Base-by-base conservation (phyloP, 2,797 vertebrate species). In the Brachymystax lenok region DNA sequence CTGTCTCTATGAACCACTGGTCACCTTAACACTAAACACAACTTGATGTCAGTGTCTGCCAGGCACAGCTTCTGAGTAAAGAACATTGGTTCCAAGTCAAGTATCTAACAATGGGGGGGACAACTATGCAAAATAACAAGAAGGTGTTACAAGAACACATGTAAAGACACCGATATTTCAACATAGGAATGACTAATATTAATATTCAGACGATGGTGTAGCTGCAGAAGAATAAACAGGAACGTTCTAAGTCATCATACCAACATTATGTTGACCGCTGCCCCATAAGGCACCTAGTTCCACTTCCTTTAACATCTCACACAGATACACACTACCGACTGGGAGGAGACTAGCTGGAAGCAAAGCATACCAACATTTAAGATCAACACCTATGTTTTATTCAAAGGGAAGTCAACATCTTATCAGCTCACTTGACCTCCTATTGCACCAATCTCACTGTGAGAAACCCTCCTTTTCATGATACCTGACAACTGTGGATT, bases 301-400 rank as follows among this genome's bases (percentile, higher is more conserved):
- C 7, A 6, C 63, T 73, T 35, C 76, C 66, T 74, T 64, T 71
- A 66, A 82, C 73, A 68, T 68, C 79, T n/a, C 35, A 27, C 74
- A 21, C 68, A 78, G 21, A 73, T 54, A 74, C 75, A 80, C 52
- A 77, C 74, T 50, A 72, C 77, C 69, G 75, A 82, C 77, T 21
- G 79, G 74, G 33, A 6, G 54, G 66, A 79, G 8, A 76, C 71
- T 64, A 73, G 73, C 70, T 28, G 6, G 56, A 24, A 71, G 82
- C 24, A 30, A 50, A 14, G 51, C 82, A 79, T 5, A 21, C 46
- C 19, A 59, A 83, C 61, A 66, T 77, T 46, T 64, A 12, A 46
- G 12, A 46, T 46, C 10, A 46, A 64, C 61, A 64, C 28, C 1
- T 24, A 64, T 21, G 12, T 46, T 46, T 3, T 12, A 10, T 46